These are phyloP conservation scores for Pundamilia nyererei DNA, from an alignment of 2,113 vertebrate genomes.

Conservation along the genomic window DNA sequence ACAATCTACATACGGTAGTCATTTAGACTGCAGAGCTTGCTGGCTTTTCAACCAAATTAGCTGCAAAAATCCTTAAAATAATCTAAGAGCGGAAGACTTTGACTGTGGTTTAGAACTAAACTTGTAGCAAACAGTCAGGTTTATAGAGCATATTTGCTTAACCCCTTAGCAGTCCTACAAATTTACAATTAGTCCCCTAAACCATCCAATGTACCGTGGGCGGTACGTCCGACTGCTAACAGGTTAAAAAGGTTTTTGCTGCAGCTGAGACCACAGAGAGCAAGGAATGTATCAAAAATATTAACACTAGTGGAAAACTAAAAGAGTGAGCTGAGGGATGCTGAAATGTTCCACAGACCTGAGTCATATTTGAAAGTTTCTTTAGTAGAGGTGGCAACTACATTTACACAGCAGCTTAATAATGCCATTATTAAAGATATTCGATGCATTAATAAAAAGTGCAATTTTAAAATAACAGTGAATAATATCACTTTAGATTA, in stretches of 20 bases:
- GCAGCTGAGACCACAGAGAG: background rate
- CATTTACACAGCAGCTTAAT: background rate
- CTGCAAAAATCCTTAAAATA: background rate
- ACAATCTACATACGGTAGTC: background rate
- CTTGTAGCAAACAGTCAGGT: background rate
- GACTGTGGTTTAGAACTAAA: background rate
- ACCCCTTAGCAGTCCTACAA: too few relatives aligned
- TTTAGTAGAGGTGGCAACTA: background rate
- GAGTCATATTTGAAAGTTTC: background rate
- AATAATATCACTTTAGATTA: background rate
- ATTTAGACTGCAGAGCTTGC: background rate
- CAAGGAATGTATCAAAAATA: background rate
- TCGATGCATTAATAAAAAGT: background rate
- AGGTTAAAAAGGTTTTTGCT: background rate
- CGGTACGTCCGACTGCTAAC: too few relatives aligned
- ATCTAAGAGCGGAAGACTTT: background rate
- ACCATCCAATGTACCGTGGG: too few relatives aligned
- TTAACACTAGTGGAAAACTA: background rate
- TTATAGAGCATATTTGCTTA: background rate
- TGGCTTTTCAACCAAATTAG: background rate
- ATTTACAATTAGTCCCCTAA: too few relatives aligned
- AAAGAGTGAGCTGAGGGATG: background rate
- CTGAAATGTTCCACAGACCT: background rate
- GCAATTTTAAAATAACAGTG: background rate
- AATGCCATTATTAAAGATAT: background rate